Evolutionary conservation across 2,113 vertebrate species (phyloP), one percentile per base, ranked within the genome.

Genomic region (Python bivittatus): DNA sequence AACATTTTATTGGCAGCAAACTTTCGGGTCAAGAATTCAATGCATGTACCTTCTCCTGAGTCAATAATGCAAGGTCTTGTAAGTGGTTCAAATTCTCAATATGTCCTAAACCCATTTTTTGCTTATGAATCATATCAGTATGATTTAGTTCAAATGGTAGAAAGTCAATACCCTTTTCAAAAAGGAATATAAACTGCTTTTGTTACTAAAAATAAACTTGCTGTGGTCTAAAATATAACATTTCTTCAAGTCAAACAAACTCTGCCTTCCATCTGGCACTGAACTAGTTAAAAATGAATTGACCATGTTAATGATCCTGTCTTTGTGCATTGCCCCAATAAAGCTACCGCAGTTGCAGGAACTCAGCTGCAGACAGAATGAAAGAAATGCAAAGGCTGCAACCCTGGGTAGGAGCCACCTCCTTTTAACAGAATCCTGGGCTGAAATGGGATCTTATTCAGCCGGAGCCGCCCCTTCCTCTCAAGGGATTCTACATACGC

Each of bases 1-100:
- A 91, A 83, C 22, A 1, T 84, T 88, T 91, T 88, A 84, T 91
- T 91, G 90, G 68, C 86, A 86, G 56, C 64, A 53, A 90, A 90
- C 27, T 15, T 38, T n/a, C 6, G 25, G 22, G 1, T 1, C 13
- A 2, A 12, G 17, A 87, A 57, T 38, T 53, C 42, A 90, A 72
- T 1, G 17, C 9, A n/a, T 3, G 1, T 15, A 2, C 86, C 38
- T 57, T 17, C 25, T 44, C 33, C 27, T 2, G 15, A 68, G 56
- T 83, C 54, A 88, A 83, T 23, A 2, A 5, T 15, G 86, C 57
- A 58, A 13, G 42, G 25, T 89, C 83, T 72, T n/a, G 22, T 60
- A 44, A 44, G 29, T 11, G 42, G 89, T 53, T 52, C 29, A 20
- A 27, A 57, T 57, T 87, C 23, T 57, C 42, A 38, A 4, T 38